Conservation (phyloP, 23 tunicate genomes). For the Botrylloides violaceus region DNA sequence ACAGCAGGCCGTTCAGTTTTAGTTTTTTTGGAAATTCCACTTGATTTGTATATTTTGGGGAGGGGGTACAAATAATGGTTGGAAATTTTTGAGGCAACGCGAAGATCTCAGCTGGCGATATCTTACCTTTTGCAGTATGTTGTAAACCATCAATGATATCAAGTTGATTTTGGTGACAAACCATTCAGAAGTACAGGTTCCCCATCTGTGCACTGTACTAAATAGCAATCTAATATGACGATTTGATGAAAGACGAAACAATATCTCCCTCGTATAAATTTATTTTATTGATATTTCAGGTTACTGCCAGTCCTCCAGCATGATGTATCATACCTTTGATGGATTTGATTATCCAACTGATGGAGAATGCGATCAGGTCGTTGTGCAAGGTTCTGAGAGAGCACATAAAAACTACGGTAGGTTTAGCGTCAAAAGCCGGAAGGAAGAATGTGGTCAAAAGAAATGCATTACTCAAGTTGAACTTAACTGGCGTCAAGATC, state of each 20-base stretch:
- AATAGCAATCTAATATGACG: too few relatives aligned
- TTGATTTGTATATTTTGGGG: too few relatives aligned
- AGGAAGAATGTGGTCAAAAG: background rate
- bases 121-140: too few relatives aligned
- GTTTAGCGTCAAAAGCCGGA: background rate
- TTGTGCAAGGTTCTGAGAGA: conserved; percentile 9
- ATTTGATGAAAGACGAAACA: background rate
- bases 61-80: too few relatives aligned
- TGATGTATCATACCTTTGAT: conserved; percentile 46
- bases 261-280: background rate
- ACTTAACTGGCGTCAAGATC: background rate
- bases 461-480: background rate
- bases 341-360: conserved; percentile 26
- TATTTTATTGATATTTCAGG: conserved; percentile 23
- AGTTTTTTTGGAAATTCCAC: too few relatives aligned
- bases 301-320: conserved; percentile 32
- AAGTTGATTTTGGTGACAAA: too few relatives aligned
- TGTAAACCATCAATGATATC: too few relatives aligned
- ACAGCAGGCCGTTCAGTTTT: too few relatives aligned
- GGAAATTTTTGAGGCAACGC: too few relatives aligned
- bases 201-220: too few relatives aligned
- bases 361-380: conserved; percentile 15
- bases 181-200: too few relatives aligned
- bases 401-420: background rate
- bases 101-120: too few relatives aligned